Evolutionary conservation across 2,797 vertebrate genomes (phyloP).

Genomic region (Astyanax mexicanus): DNA sequence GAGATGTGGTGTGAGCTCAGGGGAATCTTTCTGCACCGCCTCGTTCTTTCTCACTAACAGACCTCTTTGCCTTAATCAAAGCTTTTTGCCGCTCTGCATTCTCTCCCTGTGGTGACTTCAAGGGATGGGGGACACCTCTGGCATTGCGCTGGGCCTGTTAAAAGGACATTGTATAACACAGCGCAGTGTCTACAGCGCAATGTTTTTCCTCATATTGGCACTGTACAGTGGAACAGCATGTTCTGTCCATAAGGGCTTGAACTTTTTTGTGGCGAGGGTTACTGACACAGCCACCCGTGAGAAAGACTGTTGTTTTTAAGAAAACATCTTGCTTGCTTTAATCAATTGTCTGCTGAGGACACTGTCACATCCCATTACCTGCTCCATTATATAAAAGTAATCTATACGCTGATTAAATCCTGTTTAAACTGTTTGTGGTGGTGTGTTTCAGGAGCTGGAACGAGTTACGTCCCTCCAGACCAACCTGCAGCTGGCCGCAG

Average conservation of each 20-base stretch:
- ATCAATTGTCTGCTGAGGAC: neutral
- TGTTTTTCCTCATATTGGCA: constrained; percentile 34
- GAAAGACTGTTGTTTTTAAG: constrained; percentile 2
- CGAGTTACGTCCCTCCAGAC: constrained; percentile 93
- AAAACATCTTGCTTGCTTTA: neutral
- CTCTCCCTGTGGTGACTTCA: neutral
- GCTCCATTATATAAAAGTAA: constrained; percentile 1
- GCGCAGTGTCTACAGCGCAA: constrained; percentile 22
- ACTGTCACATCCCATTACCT: constrained; percentile 23
- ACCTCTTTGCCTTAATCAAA: constrained; percentile 26
- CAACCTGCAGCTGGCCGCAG: constrained; percentile 92
- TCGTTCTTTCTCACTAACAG: constrained; percentile 25
- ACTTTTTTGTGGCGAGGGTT: constrained; percentile 36
- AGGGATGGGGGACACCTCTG: neutral
- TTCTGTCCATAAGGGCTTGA: constrained; percentile 21
- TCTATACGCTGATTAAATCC: constrained; percentile 4
- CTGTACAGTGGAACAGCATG: constrained; percentile 17
- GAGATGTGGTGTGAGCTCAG: neutral
- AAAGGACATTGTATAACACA: constrained; percentile 6
- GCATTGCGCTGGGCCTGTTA: neutral
- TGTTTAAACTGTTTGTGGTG: constrained; percentile 7
- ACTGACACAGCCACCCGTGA: constrained; percentile 4
- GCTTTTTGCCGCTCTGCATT: constrained; percentile 18
- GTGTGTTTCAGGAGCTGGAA: constrained; percentile 88
- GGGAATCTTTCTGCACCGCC: constrained; percentile 7